These are phyloP conservation scores for Urosaurus nigricauda DNA, from an alignment of 2,797 vertebrate genomes.

Conservation along the genomic window DNA sequence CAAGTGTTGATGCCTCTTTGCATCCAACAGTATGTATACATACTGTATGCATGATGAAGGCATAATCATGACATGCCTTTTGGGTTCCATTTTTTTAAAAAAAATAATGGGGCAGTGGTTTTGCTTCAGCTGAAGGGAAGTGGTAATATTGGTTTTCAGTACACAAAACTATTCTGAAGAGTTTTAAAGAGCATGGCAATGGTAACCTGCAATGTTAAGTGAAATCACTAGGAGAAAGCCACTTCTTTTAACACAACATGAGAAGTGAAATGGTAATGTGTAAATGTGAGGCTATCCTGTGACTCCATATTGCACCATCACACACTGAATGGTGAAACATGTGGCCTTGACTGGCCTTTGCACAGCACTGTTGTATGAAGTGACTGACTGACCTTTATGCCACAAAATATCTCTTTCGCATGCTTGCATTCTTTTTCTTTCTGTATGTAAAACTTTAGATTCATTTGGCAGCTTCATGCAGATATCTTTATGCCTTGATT, in stretches of 20 bases:
- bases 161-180: background rate
- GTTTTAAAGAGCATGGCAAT: background rate
- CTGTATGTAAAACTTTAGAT: background rate
- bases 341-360: background rate
- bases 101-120: background rate
- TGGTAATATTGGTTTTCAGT: background rate
- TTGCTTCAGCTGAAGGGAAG: background rate
- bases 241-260: background rate
- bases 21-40: background rate
- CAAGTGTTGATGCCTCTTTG: background rate
- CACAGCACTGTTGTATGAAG: background rate
- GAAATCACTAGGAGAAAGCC: background rate
- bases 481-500: background rate
- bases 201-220: background rate
- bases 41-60: background rate
- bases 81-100: background rate
- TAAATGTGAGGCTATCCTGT: background rate
- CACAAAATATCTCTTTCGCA: background rate
- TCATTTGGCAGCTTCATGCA: background rate
- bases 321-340: background rate
- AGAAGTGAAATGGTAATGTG: background rate
- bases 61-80: background rate
- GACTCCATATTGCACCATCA: too few relatives aligned
- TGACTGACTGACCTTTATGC: background rate
- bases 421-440: background rate